These are phyloP conservation scores for Esox lucius DNA, from an alignment of 2,797 vertebrate species.

Conservation along the genomic window DNA sequence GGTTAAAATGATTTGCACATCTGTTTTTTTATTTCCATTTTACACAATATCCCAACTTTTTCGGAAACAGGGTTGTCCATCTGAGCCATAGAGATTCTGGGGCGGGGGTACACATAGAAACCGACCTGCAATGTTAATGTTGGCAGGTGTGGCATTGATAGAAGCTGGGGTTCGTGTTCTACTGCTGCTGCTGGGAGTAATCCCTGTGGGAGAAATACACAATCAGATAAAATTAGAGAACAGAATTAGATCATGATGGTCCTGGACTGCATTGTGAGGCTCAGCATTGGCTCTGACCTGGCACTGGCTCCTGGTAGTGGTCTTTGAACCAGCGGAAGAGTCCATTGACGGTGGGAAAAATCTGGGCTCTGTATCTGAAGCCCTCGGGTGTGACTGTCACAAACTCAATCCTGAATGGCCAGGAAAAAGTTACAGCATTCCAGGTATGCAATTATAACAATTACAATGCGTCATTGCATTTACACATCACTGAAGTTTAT, in stretches of 20 bases:
- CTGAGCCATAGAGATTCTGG: neutral
- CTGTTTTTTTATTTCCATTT: too few species aligned
- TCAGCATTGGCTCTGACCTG: conserved; percentile 67
- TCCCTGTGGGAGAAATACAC: conserved; percentile 56
- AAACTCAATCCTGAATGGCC: conserved; percentile 79
- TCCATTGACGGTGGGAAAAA: conserved; percentile 86
- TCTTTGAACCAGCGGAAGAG: conserved; percentile 93
- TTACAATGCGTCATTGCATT: neutral
- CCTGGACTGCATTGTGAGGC: neutral
- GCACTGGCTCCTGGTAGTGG: conserved; percentile 89
- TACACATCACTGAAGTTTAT: neutral
- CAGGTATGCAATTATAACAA: neutral
- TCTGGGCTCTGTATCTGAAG: conserved; percentile 85
- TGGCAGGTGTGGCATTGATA: conserved; percentile 83
- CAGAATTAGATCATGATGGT: neutral
- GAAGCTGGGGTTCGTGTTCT: conserved; percentile 82
- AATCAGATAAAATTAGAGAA: neutral
- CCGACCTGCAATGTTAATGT: conserved; percentile 83
- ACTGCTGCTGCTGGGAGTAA: conserved; percentile 84
- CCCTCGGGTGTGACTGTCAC: conserved; percentile 89
- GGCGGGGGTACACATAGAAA: conserved; percentile 9
- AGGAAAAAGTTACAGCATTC: neutral
- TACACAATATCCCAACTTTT: too few species aligned
- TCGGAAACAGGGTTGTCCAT: neutral
- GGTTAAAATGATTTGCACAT: too few species aligned